Evolutionary conservation across 2,113 vertebrate genomes (phyloP).

Genomic region (Hymenochirus boettgeri): DNA sequence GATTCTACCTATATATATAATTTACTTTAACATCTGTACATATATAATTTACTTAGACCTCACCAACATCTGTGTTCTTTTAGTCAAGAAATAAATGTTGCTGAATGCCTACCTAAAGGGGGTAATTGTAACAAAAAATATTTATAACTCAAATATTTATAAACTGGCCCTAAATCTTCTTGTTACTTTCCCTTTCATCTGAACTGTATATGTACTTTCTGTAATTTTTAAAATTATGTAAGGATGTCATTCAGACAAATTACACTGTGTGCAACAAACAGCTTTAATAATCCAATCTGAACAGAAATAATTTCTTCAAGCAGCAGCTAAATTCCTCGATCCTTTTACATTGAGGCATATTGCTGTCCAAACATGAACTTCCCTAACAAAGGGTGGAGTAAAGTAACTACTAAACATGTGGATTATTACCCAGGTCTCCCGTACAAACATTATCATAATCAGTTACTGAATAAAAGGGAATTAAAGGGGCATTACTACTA

Average conservation of each 20-base stretch:
- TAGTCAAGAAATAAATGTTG: not conserved
- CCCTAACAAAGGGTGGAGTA: constrained; percentile 10
- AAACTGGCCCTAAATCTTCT: constrained; percentile 20
- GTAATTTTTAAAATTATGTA: constrained; percentile 8
- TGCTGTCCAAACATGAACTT: constrained; percentile 27
- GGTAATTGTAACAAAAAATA: constrained; percentile 19
- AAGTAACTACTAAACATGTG: constrained; percentile 12
- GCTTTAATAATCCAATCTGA: constrained; percentile 14
- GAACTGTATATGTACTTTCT: constrained; percentile 17
- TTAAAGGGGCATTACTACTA: not conserved
- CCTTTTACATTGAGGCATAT: constrained; percentile 24
- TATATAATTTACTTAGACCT: too few species aligned
- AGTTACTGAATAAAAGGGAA: too few species aligned
- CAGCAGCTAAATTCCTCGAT: constrained; percentile 29
- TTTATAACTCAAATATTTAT: constrained; percentile 24
- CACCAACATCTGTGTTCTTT: too few species aligned
- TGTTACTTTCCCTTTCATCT: constrained; percentile 24
- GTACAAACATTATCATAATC: not conserved
- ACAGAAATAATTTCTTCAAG: constrained; percentile 14
- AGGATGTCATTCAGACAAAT: constrained; percentile 21
- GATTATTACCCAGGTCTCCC: not conserved
- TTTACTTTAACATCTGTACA: too few species aligned
- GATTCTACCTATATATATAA: too few species aligned
- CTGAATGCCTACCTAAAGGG: not conserved
- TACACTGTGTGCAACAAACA: not conserved